Base-by-base conservation (phyloP, 2,113 vertebrate genomes). In the Piaya cayana region DNA sequence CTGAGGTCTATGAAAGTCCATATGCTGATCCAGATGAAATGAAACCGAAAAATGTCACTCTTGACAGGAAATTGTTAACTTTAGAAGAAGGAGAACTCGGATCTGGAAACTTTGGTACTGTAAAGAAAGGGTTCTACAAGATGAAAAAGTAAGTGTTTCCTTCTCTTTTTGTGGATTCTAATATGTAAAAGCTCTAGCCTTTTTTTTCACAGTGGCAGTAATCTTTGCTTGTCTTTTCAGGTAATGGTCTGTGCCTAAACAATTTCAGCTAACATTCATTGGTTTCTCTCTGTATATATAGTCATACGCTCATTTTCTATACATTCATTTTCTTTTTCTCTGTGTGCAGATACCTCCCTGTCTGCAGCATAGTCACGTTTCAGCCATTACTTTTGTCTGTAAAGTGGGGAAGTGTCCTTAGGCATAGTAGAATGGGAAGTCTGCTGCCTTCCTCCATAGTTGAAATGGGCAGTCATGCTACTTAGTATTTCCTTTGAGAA, bases 1-100 rank as follows among this genome's bases (percentile, higher is more conserved):
- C 99, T 0, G 98, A 98, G 50, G 99, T 99, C 36, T 99, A 99
- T 16, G 98, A 99, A 95, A 99, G 99, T 94, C 99, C 99, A 12
- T 99, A 99, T 7, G 99, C 99, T 1, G 99, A 99, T 96, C 99
- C 99, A 1, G 99, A 99, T 82, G 99, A 99, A 97, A 98, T 99
- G 59, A 97, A 98, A 75, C 98, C 98, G 45, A 98, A 99, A 91
- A 99, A 98, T 36, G 98, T 99, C 39, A 97, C 98, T 70, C 97
- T 98, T 72, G 97, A 99, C 62, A 97, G 98, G 12, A 98, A 75
- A 11, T 97, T 99, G 62, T 98, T 99, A 67, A 96, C 96, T 23
- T 88, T 99, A 90, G 98, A 99, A 64, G 99, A 99, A 12, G 98
- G 97, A n/a, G 99, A 99, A 82, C 97, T 99, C 93, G 99, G 99